These are phyloP conservation scores for Drosophila nasuta DNA, from an alignment of 1,140 invertebrate genomes.

Conservation along the genomic window DNA sequence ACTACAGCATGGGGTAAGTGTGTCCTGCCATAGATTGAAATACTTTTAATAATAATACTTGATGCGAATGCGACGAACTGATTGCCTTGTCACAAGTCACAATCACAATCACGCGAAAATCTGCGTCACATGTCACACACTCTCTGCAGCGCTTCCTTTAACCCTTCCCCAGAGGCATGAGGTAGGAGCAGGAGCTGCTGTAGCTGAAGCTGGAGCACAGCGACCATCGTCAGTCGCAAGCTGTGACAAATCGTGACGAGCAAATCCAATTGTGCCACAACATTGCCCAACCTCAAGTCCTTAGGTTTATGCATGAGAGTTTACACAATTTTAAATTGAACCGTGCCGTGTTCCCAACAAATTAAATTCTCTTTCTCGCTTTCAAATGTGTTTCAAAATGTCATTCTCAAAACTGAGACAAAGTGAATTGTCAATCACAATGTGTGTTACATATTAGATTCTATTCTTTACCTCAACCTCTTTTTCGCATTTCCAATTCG, in stretches of 20 bases:
- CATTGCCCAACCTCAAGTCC: constrained; percentile 54
- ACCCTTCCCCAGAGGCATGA: constrained; percentile 59
- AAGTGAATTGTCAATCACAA: constrained; percentile 78
- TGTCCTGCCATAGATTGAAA: constrained; percentile 53
- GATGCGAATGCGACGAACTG: constrained; percentile 37
- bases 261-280: constrained; percentile 71
- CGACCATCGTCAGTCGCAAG: constrained; percentile 28
- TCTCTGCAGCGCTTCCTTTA: constrained; percentile 30
- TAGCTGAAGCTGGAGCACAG: neutral
- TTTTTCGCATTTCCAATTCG: constrained; percentile 5
- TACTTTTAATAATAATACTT: constrained; percentile 69
- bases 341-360: constrained; percentile 63
- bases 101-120: constrained; percentile 64
- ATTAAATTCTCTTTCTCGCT: constrained; percentile 73
- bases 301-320: constrained; percentile 58
- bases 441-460: constrained; percentile 34
- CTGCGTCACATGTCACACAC: constrained; percentile 74
- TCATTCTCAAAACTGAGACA: constrained; percentile 66
- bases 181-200: neutral
- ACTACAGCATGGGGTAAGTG: constrained; percentile 78
- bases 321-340: constrained; percentile 83
- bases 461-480: constrained; percentile 21
- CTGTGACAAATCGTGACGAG: constrained; percentile 81
- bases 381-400: constrained; percentile 65
- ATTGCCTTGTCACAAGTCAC: constrained; percentile 66